Conservation (phyloP, 2,888 invertebrate species). For the Drosophila antonietae region DNA sequence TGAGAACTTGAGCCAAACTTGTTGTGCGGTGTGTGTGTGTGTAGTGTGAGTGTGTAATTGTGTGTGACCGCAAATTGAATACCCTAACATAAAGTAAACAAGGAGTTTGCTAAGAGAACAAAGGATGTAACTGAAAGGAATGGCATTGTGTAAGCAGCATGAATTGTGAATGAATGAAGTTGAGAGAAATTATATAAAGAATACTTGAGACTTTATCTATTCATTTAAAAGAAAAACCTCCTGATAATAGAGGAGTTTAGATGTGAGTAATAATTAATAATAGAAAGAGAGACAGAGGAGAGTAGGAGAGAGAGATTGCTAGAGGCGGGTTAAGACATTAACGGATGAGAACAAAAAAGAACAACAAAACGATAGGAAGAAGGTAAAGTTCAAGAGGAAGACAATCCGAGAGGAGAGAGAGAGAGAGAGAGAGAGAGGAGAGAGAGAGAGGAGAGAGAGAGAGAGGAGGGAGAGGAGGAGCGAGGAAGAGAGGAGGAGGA, state of each 20-base stretch:
- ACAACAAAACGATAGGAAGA: not conserved
- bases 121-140: not conserved
- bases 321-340: not conserved
- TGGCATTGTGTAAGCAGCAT: not conserved
- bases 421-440: no score
- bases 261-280: not conserved
- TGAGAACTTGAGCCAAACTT: not conserved
- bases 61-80: constrained; percentile 7
- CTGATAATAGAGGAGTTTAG: not conserved
- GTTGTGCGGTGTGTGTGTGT: not conserved
- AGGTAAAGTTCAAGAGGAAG: no score
- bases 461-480: not conserved
- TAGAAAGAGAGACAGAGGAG: not conserved
- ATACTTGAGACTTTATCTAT: not conserved
- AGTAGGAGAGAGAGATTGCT: not conserved
- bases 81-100: constrained; percentile 26
- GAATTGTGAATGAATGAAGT: not conserved
- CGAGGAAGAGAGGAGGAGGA: no score
- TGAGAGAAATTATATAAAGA: not conserved
- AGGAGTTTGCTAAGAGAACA: not conserved
- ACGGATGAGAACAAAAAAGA: not conserved
- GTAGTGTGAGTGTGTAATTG: no score
- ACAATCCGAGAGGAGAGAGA: no score
- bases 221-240: not conserved
- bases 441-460: not conserved